These are phyloP conservation scores for Seira musarum DNA, from an alignment of 2,888 invertebrate genomes.

Conservation along the genomic window DNA sequence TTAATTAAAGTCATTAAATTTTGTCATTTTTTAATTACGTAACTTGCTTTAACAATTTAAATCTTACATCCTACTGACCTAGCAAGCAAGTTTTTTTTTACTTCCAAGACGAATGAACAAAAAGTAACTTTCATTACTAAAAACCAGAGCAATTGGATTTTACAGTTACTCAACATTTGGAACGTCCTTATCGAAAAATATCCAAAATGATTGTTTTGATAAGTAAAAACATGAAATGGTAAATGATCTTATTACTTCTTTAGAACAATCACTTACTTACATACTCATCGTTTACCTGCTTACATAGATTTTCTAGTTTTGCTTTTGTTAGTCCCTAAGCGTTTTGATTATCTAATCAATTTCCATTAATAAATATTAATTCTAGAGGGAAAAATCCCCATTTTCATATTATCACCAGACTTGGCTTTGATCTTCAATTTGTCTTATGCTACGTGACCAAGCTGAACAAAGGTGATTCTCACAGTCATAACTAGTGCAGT, in stretches of 20 bases:
- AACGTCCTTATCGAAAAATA: background rate
- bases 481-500: too few species aligned
- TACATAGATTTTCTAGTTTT: background rate
- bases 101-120: too few species aligned
- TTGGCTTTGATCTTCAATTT: too few species aligned
- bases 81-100: too few species aligned
- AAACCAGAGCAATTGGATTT: too few species aligned
- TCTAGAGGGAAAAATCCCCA: background rate
- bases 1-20: background rate
- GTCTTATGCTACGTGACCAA: too few species aligned
- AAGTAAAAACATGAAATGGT: background rate
- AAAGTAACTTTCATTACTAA: too few species aligned
- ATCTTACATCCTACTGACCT: too few species aligned
- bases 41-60: background rate
- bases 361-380: background rate
- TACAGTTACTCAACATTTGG: background rate
- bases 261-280: background rate
- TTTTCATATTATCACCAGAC: too few species aligned
- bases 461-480: too few species aligned
- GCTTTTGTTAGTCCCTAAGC: background rate
- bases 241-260: background rate
- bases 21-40: background rate
- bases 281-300: background rate
- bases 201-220: background rate
- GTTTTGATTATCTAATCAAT: background rate